These are phyloP conservation scores for Myocastor coypus DNA, from an alignment of 2,113 vertebrate genomes.

Conservation along the genomic window DNA sequence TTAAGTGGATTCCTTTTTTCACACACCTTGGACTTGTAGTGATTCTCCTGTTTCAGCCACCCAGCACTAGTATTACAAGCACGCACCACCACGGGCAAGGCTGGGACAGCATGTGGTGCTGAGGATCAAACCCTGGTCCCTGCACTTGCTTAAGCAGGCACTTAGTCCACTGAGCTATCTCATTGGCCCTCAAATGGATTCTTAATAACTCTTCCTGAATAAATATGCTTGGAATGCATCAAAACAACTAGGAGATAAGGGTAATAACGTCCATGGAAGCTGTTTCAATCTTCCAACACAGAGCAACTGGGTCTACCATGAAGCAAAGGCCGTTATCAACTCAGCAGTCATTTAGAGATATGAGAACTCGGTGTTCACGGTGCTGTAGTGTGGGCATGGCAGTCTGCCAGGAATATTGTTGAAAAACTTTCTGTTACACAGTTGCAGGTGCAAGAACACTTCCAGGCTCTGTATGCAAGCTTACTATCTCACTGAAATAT, in stretches of 20 bases:
- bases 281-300: neutral
- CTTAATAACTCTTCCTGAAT: neutral
- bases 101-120: too few species aligned
- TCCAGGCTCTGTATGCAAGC: neutral
- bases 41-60: too few species aligned
- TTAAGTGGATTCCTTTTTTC: neutral
- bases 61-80: too few species aligned
- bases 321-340: neutral
- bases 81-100: too few species aligned
- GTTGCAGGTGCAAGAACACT: neutral
- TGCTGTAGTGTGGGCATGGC: accelerated
- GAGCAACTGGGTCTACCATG: accelerated
- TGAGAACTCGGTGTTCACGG: neutral
- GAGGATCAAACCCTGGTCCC: too few species aligned
- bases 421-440: neutral
- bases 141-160: too few species aligned
- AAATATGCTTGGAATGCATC: neutral
- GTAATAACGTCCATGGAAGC: neutral
- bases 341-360: too few species aligned
- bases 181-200: neutral
- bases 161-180: too few species aligned
- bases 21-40: too few species aligned
- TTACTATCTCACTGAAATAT: neutral
- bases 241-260: neutral
- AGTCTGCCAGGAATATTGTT: neutral